Conservation (phyloP, 2,797 vertebrate species). For the Parotocinclus haroldoi region DNA sequence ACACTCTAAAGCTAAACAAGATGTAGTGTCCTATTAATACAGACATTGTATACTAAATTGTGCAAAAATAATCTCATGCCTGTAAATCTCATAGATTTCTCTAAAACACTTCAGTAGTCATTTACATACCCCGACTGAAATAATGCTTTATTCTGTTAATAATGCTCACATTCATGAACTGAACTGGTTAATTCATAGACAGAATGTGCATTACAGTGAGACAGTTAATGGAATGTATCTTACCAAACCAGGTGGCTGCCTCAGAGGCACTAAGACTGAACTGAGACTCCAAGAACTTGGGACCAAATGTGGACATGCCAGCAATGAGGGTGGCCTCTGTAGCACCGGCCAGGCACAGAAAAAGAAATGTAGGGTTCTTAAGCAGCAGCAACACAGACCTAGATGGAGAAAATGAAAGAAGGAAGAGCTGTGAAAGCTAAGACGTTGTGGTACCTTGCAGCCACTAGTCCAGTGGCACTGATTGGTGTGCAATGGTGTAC, state of each 20-base stretch:
- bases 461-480: too few relatives aligned
- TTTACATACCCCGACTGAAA: too few relatives aligned
- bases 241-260: slow-evolving; percentile 90
- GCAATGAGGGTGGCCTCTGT: slow-evolving; percentile 89
- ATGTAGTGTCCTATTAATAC: too few relatives aligned
- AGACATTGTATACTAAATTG: too few relatives aligned
- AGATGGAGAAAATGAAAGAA: neutral
- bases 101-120: neutral
- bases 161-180: neutral
- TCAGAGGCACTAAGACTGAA: slow-evolving; percentile 94
- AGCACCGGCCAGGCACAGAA: slow-evolving; percentile 89
- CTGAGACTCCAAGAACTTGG: slow-evolving; percentile 94
- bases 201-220: too few relatives aligned
- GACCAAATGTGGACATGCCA: slow-evolving; percentile 92
- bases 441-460: too few relatives aligned
- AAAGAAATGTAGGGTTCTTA: slow-evolving; percentile 88
- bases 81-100: too few relatives aligned
- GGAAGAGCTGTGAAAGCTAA: neutral
- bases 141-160: neutral
- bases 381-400: slow-evolving; percentile 87
- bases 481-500: too few relatives aligned
- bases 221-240: neutral
- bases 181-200: neutral
- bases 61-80: too few relatives aligned
- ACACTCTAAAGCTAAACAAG: too few relatives aligned